Evolutionary conservation across 1,140 invertebrate genomes (phyloP).

Genomic region (Drosophila jambulina): DNA sequence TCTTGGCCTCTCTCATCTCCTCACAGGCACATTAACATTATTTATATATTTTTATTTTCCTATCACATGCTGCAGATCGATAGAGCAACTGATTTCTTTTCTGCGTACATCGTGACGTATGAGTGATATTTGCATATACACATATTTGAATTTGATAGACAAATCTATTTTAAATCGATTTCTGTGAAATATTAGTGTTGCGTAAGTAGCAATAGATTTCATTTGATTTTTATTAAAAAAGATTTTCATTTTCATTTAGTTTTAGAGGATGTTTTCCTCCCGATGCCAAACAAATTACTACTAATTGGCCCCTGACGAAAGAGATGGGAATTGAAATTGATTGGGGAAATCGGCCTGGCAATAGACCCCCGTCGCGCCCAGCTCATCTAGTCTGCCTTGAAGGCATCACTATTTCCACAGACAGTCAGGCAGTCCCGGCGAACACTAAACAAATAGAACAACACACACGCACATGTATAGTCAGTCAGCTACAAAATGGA

Average conservation of each 20-base stretch:
- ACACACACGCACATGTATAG: neutral
- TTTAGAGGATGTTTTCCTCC: constrained; percentile 7
- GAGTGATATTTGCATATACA: constrained; percentile 49
- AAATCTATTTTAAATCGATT: constrained; percentile 67
- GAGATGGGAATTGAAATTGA: constrained; percentile 33
- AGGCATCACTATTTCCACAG: constrained; percentile 8
- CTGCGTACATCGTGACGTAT: constrained; percentile 57
- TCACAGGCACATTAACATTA: constrained; percentile 8
- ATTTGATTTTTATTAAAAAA: constrained; percentile 43
- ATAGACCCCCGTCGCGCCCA: constrained; percentile 6
- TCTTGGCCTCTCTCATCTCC: neutral
- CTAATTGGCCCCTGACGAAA: constrained; percentile 45
- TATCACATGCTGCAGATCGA: constrained; percentile 55
- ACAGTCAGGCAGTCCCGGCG: constrained; percentile 12
- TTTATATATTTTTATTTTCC: constrained; percentile 24
- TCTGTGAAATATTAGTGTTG: constrained; percentile 34
- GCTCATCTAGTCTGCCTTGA: constrained; percentile 33
- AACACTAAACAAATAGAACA: constrained; percentile 7
- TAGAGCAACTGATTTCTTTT: constrained; percentile 15
- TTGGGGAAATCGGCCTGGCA: constrained; percentile 15
- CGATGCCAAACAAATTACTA: constrained; percentile 52
- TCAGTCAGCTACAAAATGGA: constrained; percentile 29
- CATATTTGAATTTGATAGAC: constrained; percentile 38
- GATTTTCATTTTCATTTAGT: constrained; percentile 19
- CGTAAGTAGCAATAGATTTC: constrained; percentile 39